Conservation (phyloP, 2,888 invertebrate species). For the Eristalis arbustorum region DNA sequence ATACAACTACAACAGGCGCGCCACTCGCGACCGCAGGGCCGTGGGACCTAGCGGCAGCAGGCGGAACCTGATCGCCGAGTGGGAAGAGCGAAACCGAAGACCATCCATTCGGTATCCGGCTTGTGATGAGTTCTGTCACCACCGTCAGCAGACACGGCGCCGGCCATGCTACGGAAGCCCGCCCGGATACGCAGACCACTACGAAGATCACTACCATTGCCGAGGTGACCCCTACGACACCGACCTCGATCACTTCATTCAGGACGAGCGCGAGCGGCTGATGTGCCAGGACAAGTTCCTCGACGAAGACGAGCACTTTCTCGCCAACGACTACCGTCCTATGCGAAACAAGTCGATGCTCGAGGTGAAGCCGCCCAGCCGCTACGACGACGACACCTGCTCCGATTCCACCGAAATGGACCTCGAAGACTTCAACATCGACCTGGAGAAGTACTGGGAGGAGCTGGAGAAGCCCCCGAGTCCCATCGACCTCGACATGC, state of each 20-base stretch:
- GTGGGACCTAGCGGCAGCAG: slow-evolving; percentile 74
- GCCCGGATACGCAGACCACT: slow-evolving; percentile 75
- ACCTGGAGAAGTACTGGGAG: slow-evolving; percentile 80
- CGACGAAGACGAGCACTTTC: slow-evolving; percentile 78
- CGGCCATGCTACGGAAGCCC: slow-evolving; percentile 73
- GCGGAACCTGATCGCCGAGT: slow-evolving; percentile 77
- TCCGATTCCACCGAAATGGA: slow-evolving; percentile 80
- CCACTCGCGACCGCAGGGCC: slow-evolving; percentile 43
- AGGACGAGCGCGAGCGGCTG: slow-evolving; percentile 78
- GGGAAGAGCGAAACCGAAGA: slow-evolving; percentile 74
- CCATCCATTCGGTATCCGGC: slow-evolving; percentile 48
- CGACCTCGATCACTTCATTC: slow-evolving; percentile 78
- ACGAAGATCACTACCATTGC: slow-evolving; percentile 78
- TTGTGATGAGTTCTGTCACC: slow-evolving; percentile 78
- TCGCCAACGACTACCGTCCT: slow-evolving; percentile 74
- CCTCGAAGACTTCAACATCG: slow-evolving; percentile 80
- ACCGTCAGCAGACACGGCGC: slow-evolving; percentile 74
- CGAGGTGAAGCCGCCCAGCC: slow-evolving; percentile 78
- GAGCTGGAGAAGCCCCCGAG: slow-evolving; percentile 79
- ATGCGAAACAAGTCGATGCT: slow-evolving; percentile 78
- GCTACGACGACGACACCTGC: slow-evolving; percentile 79
- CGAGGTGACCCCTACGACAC: slow-evolving; percentile 75
- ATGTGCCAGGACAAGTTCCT: slow-evolving; percentile 79
- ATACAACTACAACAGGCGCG: slow-evolving; percentile 74
- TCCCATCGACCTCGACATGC: slow-evolving; percentile 79